A percentile compares a stretch with the other conserved stretches of the same genome.
phyloP scores from a whole-genome alignment of 37 sponge, comb jelly and placozoan species.

The Crambe crambe region DNA sequence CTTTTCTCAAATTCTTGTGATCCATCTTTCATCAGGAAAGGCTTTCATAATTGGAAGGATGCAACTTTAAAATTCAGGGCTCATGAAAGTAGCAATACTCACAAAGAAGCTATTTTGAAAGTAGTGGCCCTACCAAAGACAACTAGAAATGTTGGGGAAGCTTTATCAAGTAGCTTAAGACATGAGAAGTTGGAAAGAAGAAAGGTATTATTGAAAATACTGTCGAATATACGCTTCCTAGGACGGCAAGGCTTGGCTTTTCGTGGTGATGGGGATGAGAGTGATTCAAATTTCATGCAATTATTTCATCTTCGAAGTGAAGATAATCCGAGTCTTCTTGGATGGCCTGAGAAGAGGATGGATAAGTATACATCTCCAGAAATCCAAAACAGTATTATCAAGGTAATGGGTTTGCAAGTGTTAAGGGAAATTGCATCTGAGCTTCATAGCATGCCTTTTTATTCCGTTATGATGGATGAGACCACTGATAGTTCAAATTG shows the following conservation, averaged over 20 bases:
- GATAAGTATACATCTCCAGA: neutral
- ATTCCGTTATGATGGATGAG: neutral
- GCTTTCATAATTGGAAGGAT: no score
- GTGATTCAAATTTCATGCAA: no score
- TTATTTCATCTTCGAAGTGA: no score
- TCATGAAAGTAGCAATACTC: no score
- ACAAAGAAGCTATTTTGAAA: no score
- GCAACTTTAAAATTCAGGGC: no score
- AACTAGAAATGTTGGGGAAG: neutral
- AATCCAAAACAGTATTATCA: neutral
- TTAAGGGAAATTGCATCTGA: neutral
- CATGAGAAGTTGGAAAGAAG: neutral
- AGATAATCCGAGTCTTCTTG: no score
- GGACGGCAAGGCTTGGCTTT: neutral
- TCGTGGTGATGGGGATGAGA: no score
- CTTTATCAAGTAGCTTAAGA: neutral
- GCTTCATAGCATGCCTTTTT: neutral
- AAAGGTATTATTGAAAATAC: neutral
- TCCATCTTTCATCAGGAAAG: conserved; percentile 17
- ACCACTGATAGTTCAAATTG: conserved; percentile 10
- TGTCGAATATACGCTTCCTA: neutral
- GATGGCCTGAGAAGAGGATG: no score
- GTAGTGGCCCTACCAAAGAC: no score
- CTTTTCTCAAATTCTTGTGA: neutral
- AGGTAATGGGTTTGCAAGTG: neutral